A percentile compares a stretch with the other conserved stretches of the same genome.
phyloP scores from a whole-genome alignment of 2,888 invertebrate species.

The Epiperipatus broadwayi region DNA sequence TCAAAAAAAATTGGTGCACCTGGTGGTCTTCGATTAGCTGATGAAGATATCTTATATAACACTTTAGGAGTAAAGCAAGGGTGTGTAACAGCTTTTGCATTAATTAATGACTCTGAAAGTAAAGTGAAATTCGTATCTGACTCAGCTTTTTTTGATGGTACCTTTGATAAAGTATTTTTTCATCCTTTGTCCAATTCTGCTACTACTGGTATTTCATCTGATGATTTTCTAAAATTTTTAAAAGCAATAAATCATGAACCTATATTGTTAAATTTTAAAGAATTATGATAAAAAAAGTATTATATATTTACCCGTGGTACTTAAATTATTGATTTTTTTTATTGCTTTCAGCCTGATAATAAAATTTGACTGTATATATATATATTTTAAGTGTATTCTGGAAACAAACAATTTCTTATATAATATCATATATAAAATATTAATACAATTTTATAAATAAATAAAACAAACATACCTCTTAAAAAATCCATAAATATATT shows the following conservation, averaged over 20 bases:
- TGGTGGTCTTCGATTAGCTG: constrained; percentile 27
- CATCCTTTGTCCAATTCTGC: constrained; percentile 27
- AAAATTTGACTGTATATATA: too few relatives aligned
- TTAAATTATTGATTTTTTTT: too few relatives aligned
- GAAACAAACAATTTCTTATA: too few relatives aligned
- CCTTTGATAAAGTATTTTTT: constrained; percentile 22
- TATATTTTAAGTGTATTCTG: too few relatives aligned
- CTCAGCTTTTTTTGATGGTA: constrained; percentile 20
- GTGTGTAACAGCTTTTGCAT: constrained; percentile 26
- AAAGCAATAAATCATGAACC: constrained; percentile 20
- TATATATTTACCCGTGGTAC: too few relatives aligned
- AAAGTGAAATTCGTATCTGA: constrained; percentile 23
- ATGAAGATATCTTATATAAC: constrained; percentile 22
- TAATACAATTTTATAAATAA: too few relatives aligned
- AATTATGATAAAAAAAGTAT: too few relatives aligned
- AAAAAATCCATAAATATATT: too few relatives aligned
- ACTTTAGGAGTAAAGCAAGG: constrained; percentile 27
- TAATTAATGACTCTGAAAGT: constrained; percentile 24
- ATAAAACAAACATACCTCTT: too few relatives aligned
- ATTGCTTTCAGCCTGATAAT: too few relatives aligned
- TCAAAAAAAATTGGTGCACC: constrained; percentile 24
- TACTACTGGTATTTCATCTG: constrained; percentile 19
- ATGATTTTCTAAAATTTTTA: constrained; percentile 21
- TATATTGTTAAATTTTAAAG: too few relatives aligned
- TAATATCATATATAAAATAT: too few relatives aligned